Percentiles rank a stretch among this genome's conserved stretches.
phyloP scores from a whole-genome alignment of 2,797 vertebrate species.

The Luscinia luscinia region DNA sequence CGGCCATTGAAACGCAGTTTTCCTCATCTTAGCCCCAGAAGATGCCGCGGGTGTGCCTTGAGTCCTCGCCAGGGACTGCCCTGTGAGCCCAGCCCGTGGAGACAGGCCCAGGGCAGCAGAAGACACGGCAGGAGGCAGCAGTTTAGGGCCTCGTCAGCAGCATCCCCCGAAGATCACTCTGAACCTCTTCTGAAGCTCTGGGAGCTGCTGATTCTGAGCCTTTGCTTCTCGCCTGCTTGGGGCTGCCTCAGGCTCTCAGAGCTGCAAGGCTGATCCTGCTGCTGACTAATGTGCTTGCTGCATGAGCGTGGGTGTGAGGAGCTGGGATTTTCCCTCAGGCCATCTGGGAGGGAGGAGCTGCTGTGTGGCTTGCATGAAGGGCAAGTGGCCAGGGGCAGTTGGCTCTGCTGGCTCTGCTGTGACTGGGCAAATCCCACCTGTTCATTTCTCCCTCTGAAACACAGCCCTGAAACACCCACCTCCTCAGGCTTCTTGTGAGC shows the following conservation, averaged over 20 bases:
- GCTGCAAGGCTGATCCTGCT: not conserved
- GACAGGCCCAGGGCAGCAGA: conserved; percentile 60
- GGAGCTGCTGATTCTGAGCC: not conserved
- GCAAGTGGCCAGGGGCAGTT: not conserved
- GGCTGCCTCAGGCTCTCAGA: not conserved
- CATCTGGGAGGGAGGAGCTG: not conserved
- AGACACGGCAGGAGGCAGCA: conserved; percentile 34
- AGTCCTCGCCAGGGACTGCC: conserved; percentile 66
- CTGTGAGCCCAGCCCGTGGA: conserved; percentile 66
- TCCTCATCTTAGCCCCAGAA: conserved; percentile 80
- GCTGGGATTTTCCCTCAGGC: not conserved
- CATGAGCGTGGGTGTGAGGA: not conserved
- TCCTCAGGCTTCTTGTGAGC: not conserved
- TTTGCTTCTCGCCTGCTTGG: not conserved
- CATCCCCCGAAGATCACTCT: conserved; percentile 2
- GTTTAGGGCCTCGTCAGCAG: conserved; percentile 10
- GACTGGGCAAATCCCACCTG: not conserved
- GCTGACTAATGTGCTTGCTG: not conserved
- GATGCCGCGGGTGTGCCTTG: conserved; percentile 65
- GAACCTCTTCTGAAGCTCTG: conserved; percentile 37
- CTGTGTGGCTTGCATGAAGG: not conserved
- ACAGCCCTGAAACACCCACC: not conserved
- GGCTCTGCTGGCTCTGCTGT: not conserved
- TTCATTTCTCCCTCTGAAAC: not conserved
- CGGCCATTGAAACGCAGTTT: conserved; percentile 73